Base-by-base conservation (phyloP, 2,113 vertebrate species). In the Mus pahari region DNA sequence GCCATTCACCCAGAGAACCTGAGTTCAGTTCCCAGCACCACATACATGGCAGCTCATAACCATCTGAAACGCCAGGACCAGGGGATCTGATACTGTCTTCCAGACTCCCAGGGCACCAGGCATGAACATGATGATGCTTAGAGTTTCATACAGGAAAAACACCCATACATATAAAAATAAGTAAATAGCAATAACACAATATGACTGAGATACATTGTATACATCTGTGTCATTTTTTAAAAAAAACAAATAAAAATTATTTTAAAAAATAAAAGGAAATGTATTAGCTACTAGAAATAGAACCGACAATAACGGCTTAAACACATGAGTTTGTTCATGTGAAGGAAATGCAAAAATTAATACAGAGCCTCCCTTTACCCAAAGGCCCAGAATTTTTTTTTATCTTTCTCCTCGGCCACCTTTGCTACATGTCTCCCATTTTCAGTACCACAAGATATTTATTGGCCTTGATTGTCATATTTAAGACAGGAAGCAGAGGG, bases 211-310 rank as follows among this genome's bases (percentile, higher is more conserved):
- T 84, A 64, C 39, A 45, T 64, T 64, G 6, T n/a, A 83, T 31
- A 11, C 7, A 45, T 45, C 24, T 19, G 24, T 84, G 58, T 64
- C 28, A 45, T 45, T 31, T 28, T 64, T 62, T n/a, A n/a, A n/a
- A 9, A 31, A 42, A 26, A 62, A 31, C 19, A 62, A 64, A 64
- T 45, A 42, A 84, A 42, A 62, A 28, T 17, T 60, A 26, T 12
- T 39, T 39, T 28, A 1, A 62, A 24, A 84, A 58, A 60, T 10
- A 53, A 87, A n/a, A 31, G 10, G 3, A 58, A 31, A 11, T 12
- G 2, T 31, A 5, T 42, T 86, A 91, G 70, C 82, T 86, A 26
- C 81, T 77, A 77, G 48, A 96, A 93, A 86, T 20, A 94, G 82
- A 55, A 3, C 39, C 83, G 82, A 68, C 11, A 53, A n/a, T 7